Conservation (phyloP, 2,797 vertebrate species). For the Myotis pilosus region DNA sequence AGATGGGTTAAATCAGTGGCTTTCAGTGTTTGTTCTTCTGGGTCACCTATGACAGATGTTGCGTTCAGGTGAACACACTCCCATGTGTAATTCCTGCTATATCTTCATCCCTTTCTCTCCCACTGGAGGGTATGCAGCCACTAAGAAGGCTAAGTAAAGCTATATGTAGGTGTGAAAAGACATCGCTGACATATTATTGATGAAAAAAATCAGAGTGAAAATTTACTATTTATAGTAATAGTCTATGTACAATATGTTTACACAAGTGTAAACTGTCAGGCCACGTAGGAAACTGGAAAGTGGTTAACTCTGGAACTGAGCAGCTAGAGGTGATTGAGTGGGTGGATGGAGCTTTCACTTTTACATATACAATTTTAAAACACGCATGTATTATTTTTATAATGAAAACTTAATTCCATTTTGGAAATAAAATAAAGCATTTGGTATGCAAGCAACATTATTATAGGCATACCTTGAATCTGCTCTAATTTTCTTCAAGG, state of each 20-base stretch:
- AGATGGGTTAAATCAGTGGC: background rate
- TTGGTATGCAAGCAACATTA: slow-evolving; percentile 62
- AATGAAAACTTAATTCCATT: slow-evolving; percentile 60
- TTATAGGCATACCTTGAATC: slow-evolving; percentile 62
- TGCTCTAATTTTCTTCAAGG: slow-evolving; percentile 70
- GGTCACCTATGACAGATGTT: background rate
- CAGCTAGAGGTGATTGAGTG: background rate
- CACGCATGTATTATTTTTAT: slow-evolving; percentile 55
- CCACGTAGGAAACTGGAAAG: background rate
- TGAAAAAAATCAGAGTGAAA: background rate
- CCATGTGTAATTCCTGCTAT: background rate
- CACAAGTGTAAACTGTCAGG: background rate
- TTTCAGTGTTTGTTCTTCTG: background rate
- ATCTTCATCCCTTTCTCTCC: background rate
- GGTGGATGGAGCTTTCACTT: background rate
- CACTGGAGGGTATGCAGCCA: background rate
- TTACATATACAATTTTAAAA: slow-evolving; percentile 19
- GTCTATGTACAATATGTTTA: background rate
- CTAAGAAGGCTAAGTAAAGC: background rate
- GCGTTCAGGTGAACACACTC: background rate
- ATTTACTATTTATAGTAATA: slow-evolving; percentile 2
- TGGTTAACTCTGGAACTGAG: slow-evolving; percentile 22
- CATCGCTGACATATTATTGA: background rate
- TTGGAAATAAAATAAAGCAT: slow-evolving; percentile 59
- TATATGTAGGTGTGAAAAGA: background rate